Conservation (phyloP, 2,888 invertebrate species). For the Lepidochitona cinerea region DNA sequence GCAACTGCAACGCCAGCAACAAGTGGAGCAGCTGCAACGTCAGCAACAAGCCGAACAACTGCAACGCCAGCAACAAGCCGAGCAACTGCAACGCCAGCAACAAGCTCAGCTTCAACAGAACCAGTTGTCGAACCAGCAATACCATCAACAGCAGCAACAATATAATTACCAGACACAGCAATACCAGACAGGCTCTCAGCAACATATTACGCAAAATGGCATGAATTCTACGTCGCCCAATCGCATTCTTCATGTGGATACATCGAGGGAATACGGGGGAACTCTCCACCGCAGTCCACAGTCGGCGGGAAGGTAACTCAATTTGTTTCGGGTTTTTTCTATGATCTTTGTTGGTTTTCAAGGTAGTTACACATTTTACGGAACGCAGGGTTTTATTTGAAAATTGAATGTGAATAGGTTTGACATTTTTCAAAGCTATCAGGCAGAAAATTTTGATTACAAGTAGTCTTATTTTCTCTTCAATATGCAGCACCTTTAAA, state of each 20-base stretch:
- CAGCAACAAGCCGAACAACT: conserved; percentile 10
- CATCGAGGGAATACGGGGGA: conserved; percentile 22
- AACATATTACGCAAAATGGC: conserved; percentile 9
- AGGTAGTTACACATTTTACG: no score
- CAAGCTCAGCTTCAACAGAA: conserved; percentile 8
- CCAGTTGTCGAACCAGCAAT: background rate
- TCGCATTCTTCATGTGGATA: conserved; percentile 57
- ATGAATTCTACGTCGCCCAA: conserved; percentile 21
- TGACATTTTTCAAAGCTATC: no score
- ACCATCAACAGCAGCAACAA: conserved; percentile 29
- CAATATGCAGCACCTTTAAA: no score
- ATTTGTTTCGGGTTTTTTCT: no score
- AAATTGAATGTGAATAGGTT: no score
- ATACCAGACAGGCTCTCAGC: conserved; percentile 22
- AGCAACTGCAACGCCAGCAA: conserved; percentile 12
- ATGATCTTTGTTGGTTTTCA: no score
- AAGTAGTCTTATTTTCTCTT: no score
- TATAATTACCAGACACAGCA: conserved; percentile 40
- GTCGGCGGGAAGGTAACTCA: conserved; percentile 59
- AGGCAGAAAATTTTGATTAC: no score
- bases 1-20: conserved; percentile 8
- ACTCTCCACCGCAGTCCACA: conserved; percentile 48
- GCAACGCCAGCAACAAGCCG: conserved; percentile 3
- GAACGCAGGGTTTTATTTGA: no score
- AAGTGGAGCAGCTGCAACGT: background rate